Conservation (phyloP, 2,888 invertebrate species). For the Cerastis leucographa region DNA sequence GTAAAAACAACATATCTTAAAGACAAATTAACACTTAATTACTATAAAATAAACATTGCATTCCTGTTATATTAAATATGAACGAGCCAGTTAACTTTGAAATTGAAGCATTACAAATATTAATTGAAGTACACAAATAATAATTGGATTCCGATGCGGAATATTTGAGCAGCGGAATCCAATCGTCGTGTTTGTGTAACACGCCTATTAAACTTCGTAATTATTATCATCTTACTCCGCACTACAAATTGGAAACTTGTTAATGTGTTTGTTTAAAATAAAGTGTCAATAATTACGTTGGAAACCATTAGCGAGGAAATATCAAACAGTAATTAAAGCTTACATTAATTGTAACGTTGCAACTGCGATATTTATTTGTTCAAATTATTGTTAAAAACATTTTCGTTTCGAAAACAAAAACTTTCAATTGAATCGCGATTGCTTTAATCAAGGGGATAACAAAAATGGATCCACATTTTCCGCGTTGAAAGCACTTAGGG, state of each 20-base stretch:
- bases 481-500: slow-evolving; percentile 24
- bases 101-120: slow-evolving; percentile 47
- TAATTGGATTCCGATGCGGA: slow-evolving; percentile 37
- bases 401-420: not conserved
- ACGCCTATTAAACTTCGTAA: slow-evolving; percentile 39
- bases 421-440: slow-evolving; percentile 24
- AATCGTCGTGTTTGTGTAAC: slow-evolving; percentile 19
- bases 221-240: slow-evolving; percentile 37
- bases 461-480: slow-evolving; percentile 37
- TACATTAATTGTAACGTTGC: not conserved
- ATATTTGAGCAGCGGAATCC: slow-evolving; percentile 35
- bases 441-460: slow-evolving; percentile 27
- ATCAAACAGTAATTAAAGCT: not conserved
- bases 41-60: slow-evolving; percentile 47
- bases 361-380: slow-evolving; percentile 4
- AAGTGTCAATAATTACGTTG: slow-evolving; percentile 38
- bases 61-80: slow-evolving; percentile 20
- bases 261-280: slow-evolving; percentile 37
- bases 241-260: slow-evolving; percentile 40
- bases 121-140: slow-evolving; percentile 24
- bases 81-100: slow-evolving; percentile 51
- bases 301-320: slow-evolving; percentile 1
- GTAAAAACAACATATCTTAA: slow-evolving; percentile 60
- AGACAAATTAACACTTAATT: slow-evolving; percentile 61
- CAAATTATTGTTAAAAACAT: not conserved